Conservation (phyloP, 1,140 invertebrate genomes). For the Stenopsyche tienmushanensis region DNA sequence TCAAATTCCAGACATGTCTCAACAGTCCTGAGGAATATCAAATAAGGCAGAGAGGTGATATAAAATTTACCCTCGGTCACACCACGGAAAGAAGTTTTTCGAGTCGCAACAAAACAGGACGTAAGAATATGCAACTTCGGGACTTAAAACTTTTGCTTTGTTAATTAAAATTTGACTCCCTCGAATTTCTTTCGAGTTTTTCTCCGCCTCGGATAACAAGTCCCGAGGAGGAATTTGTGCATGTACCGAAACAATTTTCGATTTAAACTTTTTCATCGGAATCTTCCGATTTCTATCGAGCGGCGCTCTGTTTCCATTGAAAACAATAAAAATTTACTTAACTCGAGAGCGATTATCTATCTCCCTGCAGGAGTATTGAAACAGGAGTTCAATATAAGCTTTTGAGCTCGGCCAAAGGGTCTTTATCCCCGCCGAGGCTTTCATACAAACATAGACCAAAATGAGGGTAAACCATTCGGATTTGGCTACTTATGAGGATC, state of each 20-base stretch:
- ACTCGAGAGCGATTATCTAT: no score
- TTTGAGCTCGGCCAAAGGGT: not conserved
- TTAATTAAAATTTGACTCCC: slow-evolving; percentile 10
- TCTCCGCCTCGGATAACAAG: no score
- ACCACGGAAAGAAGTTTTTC: not conserved
- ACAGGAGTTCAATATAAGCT: no score
- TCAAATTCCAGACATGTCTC: slow-evolving; percentile 31
- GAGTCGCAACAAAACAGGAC: not conserved
- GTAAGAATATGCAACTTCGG: not conserved
- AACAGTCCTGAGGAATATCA: slow-evolving; percentile 30
- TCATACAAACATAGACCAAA: not conserved
- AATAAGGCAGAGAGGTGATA: slow-evolving; percentile 31
- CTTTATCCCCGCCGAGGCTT: not conserved
- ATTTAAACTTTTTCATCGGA: no score
- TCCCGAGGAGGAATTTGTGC: no score
- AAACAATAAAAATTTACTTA: no score
- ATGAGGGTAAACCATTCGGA: not conserved
- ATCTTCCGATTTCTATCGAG: no score
- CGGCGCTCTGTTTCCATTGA: no score
- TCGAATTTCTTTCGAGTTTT: no score
- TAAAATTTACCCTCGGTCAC: slow-evolving; percentile 7
- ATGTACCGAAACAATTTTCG: no score
- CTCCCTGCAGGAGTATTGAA: no score
- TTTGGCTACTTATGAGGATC: not conserved
- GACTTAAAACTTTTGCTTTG: slow-evolving; percentile 4